Conservation (phyloP, 2,888 invertebrate species). For the Acanthosepion esculentum region DNA sequence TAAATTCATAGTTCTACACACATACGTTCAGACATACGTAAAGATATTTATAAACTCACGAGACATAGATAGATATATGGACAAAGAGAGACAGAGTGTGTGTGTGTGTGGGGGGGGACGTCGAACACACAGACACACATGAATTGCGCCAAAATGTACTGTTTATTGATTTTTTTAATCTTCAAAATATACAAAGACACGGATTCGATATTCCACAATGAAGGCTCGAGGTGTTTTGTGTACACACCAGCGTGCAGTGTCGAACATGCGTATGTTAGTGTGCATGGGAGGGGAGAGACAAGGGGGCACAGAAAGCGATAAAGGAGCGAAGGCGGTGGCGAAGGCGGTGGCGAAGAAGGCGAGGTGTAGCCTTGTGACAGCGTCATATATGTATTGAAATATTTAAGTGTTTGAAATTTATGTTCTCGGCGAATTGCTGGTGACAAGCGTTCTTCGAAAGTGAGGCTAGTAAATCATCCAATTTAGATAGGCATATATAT, state of each 20-base stretch:
- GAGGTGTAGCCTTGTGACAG: background rate
- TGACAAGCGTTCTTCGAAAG: background rate
- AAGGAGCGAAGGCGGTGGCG: background rate
- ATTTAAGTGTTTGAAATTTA: slow-evolving; percentile 10
- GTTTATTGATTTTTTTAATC: slow-evolving; percentile 10
- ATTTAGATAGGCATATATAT: background rate
- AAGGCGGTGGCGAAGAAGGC: background rate
- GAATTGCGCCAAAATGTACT: background rate
- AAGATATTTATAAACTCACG: background rate
- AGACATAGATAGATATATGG: background rate
- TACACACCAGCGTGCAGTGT: background rate
- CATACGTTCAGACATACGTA: background rate
- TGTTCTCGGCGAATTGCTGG: background rate
- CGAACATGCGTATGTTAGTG: background rate
- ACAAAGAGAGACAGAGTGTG: background rate
- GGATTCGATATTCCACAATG: background rate
- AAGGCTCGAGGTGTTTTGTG: background rate
- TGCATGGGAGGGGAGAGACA: background rate
- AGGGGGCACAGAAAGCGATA: background rate
- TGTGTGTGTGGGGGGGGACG: background rate
- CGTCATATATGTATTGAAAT: slow-evolving; percentile 23
- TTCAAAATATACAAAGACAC: background rate
- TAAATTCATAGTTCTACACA: no score
- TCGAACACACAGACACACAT: background rate
- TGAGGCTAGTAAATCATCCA: background rate